Evolutionary conservation across 2,797 vertebrate species (phyloP).

Genomic region (Carapus acus): DNA sequence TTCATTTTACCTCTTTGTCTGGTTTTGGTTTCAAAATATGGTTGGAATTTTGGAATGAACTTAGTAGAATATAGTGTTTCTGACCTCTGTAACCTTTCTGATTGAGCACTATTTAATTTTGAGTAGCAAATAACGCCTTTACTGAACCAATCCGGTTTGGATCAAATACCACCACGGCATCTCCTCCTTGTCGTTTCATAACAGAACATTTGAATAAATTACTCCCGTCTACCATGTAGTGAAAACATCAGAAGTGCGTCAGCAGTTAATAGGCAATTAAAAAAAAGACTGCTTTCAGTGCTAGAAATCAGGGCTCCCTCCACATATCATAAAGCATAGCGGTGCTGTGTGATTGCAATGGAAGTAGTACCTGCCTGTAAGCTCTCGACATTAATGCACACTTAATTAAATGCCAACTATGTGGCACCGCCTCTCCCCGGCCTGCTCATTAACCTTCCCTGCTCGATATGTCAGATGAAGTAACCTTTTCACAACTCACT

Average conservation of each 20-base stretch:
- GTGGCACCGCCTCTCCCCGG: slow-evolving; percentile 44
- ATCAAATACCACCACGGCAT: neutral
- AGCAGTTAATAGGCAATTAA: slow-evolving; percentile 17
- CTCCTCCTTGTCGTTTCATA: neutral
- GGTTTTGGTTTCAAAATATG: too few relatives aligned
- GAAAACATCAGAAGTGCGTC: slow-evolving; percentile 9
- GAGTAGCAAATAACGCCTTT: neutral
- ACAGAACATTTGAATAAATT: neutral
- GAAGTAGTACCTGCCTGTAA: slow-evolving; percentile 29
- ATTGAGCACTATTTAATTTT: too few relatives aligned
- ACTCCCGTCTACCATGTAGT: neutral
- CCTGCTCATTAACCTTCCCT: slow-evolving; percentile 67
- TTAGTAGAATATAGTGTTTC: too few relatives aligned
- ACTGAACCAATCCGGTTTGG: neutral
- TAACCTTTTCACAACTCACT: slow-evolving; percentile 66
- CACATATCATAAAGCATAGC: slow-evolving; percentile 24
- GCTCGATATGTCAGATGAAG: slow-evolving; percentile 58
- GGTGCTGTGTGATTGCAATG: slow-evolving; percentile 18
- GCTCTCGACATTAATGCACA: slow-evolving; percentile 41
- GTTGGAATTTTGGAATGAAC: too few relatives aligned
- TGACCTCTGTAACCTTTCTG: too few relatives aligned
- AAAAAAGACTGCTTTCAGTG: slow-evolving; percentile 8
- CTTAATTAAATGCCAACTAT: slow-evolving; percentile 66
- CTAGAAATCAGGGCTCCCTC: slow-evolving; percentile 21
- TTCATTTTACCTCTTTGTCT: too few relatives aligned